Evolutionary conservation across 2,888 invertebrate species (phyloP).

Genomic region (Chironomus riparius): DNA sequence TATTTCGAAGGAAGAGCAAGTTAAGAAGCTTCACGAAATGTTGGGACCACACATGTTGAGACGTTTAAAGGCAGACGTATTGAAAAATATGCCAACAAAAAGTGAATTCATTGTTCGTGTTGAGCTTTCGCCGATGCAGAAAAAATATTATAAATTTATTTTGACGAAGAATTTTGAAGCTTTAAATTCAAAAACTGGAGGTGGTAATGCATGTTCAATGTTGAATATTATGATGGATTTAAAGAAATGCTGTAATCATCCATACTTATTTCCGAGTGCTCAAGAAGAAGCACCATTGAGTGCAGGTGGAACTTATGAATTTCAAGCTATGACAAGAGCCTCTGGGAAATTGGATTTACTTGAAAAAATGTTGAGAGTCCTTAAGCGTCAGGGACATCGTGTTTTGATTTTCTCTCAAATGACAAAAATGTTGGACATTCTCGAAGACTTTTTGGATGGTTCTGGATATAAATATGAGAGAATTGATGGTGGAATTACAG

Average conservation of each 20-base stretch:
- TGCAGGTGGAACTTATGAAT: constrained; percentile 89
- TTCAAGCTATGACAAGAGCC: constrained; percentile 82
- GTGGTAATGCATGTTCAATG: constrained; percentile 88
- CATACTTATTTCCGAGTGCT: constrained; percentile 95
- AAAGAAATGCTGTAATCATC: constrained; percentile 99
- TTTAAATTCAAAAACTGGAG: constrained; percentile 89
- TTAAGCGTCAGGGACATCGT: constrained; percentile 88
- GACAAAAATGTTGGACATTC: constrained; percentile 98
- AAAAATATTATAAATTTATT: constrained; percentile 99
- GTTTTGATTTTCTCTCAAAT: constrained; percentile 99
- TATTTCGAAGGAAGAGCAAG: constrained; percentile 98
- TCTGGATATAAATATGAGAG: constrained; percentile 97
- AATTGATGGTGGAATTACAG: constrained; percentile 98
- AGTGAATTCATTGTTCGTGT: constrained; percentile 99
- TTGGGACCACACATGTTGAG: constrained; percentile 98
- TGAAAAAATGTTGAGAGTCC: constrained; percentile 81
- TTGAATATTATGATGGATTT: constrained; percentile 99
- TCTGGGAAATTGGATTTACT: constrained; percentile 91
- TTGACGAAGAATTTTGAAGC: constrained; percentile 97
- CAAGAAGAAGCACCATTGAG: constrained; percentile 82
- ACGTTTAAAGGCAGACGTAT: constrained; percentile 94
- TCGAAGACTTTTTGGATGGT: constrained; percentile 96
- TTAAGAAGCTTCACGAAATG: constrained; percentile 97
- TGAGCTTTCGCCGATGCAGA: constrained; percentile 95
- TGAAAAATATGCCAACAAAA: constrained; percentile 98